Conservation (phyloP, 2,888 invertebrate species). For the Dryococelus australis region DNA sequence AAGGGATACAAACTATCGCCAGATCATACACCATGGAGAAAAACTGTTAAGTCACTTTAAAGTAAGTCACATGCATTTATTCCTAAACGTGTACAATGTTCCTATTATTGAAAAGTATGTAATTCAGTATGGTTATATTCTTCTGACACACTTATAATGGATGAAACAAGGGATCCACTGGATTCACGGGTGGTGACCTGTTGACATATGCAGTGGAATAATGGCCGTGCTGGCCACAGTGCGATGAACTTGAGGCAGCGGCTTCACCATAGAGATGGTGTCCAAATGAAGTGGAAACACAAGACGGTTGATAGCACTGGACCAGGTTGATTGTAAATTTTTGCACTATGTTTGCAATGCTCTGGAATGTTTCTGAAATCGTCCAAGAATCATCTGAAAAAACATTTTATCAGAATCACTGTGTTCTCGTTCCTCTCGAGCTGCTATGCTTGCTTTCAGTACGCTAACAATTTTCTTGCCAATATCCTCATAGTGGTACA, state of each 20-base stretch:
- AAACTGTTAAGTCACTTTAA: conserved; percentile 21
- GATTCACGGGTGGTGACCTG: too few species aligned
- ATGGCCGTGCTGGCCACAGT: too few species aligned
- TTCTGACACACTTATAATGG: too few species aligned
- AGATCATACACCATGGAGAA: not conserved
- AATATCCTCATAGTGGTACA: not conserved
- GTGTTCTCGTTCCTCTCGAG: not conserved
- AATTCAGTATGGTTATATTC: too few species aligned
- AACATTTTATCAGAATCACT: conserved; percentile 4
- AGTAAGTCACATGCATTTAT: not conserved
- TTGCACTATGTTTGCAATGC: not conserved
- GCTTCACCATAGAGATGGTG: not conserved
- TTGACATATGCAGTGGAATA: too few species aligned
- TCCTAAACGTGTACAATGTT: too few species aligned
- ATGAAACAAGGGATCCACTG: too few species aligned
- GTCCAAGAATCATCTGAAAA: not conserved
- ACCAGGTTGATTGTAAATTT: not conserved
- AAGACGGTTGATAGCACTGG: not conserved
- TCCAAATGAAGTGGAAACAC: not conserved
- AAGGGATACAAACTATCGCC: conserved; percentile 19
- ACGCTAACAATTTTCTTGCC: not conserved
- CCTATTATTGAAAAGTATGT: too few species aligned
- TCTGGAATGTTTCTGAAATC: conserved; percentile 1
- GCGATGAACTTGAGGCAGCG: too few species aligned
- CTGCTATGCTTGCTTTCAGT: not conserved